phyloP scores from a whole-genome alignment of 2,888 invertebrate species.

The Galerucella nymphaeae region DNA sequence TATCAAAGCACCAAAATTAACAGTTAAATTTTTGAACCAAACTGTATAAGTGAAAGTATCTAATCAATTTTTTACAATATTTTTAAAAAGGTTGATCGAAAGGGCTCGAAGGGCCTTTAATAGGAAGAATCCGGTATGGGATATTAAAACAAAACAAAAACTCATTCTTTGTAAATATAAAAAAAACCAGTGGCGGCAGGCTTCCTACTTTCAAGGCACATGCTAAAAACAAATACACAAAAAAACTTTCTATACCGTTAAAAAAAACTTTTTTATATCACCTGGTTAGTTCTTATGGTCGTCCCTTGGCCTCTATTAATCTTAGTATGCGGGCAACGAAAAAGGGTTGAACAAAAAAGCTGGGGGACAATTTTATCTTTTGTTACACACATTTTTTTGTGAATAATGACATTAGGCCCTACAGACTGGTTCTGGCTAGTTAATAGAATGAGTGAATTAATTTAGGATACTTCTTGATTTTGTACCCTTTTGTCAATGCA shows the following conservation, averaged over 20 bases:
- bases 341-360: constrained; percentile 54
- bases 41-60: no score
- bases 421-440: constrained; percentile 12
- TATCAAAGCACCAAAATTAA: no score
- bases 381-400: constrained; percentile 53
- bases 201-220: constrained; percentile 28
- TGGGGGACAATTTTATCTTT: constrained; percentile 51
- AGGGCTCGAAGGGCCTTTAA: background rate
- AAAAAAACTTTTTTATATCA: constrained; percentile 61
- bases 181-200: constrained; percentile 17
- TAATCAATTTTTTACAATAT: no score
- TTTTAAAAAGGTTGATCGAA: background rate
- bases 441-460: constrained; percentile 16
- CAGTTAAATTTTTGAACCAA: no score
- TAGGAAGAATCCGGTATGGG: background rate
- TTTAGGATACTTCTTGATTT: constrained; percentile 6
- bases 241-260: constrained; percentile 31
- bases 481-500: background rate
- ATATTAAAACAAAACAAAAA: constrained; percentile 2
- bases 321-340: constrained; percentile 59
- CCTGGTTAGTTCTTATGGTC: constrained; percentile 55
- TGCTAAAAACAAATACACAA: constrained; percentile 33
- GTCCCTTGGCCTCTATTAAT: constrained; percentile 56
- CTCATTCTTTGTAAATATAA: background rate
- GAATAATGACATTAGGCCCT: constrained; percentile 42